These are phyloP conservation scores for Chaetodon trifascialis DNA, from an alignment of 2,113 vertebrate genomes.

Conservation along the genomic window DNA sequence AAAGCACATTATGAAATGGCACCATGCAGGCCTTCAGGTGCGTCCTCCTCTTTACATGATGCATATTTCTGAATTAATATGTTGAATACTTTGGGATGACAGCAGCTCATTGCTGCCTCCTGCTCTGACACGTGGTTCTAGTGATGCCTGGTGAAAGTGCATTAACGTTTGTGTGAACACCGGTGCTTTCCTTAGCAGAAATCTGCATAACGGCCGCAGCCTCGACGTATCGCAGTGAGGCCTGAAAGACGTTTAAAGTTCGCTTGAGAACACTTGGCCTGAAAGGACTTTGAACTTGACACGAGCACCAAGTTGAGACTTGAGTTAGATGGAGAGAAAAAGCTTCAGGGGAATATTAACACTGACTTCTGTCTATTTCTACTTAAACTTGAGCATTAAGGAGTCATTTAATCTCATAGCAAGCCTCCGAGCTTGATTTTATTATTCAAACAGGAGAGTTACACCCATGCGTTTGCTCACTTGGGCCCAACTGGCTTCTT, in stretches of 20 bases:
- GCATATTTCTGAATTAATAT: not conserved
- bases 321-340: not conserved
- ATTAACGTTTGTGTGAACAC: not conserved
- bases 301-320: too few species aligned
- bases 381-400: not conserved
- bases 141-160: too few species aligned
- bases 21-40: not conserved
- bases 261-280: not conserved
- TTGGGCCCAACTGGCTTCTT: too few species aligned
- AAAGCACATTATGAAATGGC: not conserved
- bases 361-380: not conserved
- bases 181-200: not conserved
- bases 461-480: too few species aligned
- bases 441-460: not conserved
- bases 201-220: not conserved
- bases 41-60: not conserved
- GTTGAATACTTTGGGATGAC: not conserved
- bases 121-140: too few species aligned
- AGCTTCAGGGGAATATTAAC: not conserved
- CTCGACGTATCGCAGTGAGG: too few species aligned
- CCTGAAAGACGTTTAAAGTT: not conserved
- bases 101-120: too few species aligned
- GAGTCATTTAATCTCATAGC: slow-evolving; percentile 1
- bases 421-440: not conserved
- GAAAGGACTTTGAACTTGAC: not conserved